Percentiles rank a stretch among this genome's conserved stretches.
phyloP scores from a whole-genome alignment of 1,140 invertebrate species.

The Dendroctonus valens region DNA sequence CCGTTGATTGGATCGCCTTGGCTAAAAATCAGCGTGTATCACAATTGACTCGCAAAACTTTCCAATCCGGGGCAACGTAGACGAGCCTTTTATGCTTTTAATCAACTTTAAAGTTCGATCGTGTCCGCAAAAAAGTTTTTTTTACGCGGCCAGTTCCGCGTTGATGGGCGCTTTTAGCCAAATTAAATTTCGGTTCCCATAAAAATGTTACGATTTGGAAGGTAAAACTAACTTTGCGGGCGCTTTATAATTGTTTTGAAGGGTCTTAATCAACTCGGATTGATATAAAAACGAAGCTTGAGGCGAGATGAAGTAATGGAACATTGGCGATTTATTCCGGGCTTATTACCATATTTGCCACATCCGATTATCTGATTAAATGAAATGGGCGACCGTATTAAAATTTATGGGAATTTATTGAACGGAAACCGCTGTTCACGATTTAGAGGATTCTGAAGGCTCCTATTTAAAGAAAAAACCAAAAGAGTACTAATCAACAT shows the following conservation, averaged over 20 bases:
- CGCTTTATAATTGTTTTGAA: slow-evolving; percentile 18
- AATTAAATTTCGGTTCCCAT: slow-evolving; percentile 21
- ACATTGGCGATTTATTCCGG: no score
- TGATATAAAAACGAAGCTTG: background rate
- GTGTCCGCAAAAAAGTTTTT: slow-evolving; percentile 20
- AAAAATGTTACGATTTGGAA: slow-evolving; percentile 20
- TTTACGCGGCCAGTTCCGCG: slow-evolving; percentile 21
- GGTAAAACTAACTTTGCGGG: slow-evolving; percentile 22
- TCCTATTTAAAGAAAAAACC: no score
- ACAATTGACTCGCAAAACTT: slow-evolving; percentile 25
- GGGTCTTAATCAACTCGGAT: slow-evolving; percentile 5
- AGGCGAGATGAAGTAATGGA: no score
- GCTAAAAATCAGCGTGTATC: slow-evolving; percentile 24
- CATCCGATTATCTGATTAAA: no score
- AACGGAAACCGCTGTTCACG: no score
- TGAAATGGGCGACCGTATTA: no score
- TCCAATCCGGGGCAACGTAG: slow-evolving; percentile 4
- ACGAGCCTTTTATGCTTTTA: slow-evolving; percentile 26
- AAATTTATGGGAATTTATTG: no score
- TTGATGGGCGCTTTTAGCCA: slow-evolving; percentile 21
- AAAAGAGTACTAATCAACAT: no score
- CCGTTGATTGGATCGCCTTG: slow-evolving; percentile 27
- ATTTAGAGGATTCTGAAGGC: no score
- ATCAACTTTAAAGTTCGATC: slow-evolving; percentile 29
- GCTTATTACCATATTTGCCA: no score